Percentiles rank a stretch among this genome's conserved stretches.
These are phyloP conservation scores for Pristionchus arcanus DNA, from an alignment of 2,888 invertebrate species.

Conservation along the genomic window DNA sequence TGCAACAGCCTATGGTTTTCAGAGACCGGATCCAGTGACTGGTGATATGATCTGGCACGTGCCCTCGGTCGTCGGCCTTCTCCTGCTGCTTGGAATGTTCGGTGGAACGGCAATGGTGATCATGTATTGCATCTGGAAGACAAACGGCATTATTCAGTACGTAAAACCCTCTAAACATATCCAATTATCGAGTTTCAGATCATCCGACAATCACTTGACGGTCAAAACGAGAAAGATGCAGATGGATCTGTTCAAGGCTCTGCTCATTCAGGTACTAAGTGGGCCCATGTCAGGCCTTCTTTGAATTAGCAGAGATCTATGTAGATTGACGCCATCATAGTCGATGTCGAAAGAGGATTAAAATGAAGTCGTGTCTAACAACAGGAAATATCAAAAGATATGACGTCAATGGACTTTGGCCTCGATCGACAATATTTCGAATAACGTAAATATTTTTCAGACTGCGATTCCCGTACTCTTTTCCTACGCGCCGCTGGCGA, in stretches of 20 bases:
- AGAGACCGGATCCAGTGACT: background rate
- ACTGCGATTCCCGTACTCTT: slow-evolving; percentile 5
- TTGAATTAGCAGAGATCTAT: background rate
- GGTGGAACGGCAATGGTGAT: slow-evolving; percentile 20
- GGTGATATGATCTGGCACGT: background rate
- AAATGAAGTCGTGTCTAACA: background rate
- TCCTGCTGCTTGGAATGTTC: background rate
- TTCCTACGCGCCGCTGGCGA: slow-evolving; percentile 4
- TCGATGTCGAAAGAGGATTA: background rate
- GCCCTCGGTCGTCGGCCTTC: background rate
- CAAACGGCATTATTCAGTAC: background rate
- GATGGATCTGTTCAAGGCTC: slow-evolving; percentile 30
- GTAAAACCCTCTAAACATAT: background rate
- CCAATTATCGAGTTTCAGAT: background rate
- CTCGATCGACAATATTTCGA: background rate
- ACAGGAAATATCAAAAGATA: background rate
- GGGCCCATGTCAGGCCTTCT: background rate
- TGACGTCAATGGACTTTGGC: background rate
- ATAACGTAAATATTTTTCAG: slow-evolving; percentile 8
- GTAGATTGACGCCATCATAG: background rate
- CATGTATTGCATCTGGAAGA: slow-evolving; percentile 18
- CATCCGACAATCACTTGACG: slow-evolving; percentile 23
- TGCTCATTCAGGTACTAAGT: background rate
- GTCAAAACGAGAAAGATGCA: slow-evolving; percentile 27
- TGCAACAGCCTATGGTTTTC: background rate